Base-by-base conservation (phyloP, 2,797 vertebrate genomes). In the Otus scops region DNA sequence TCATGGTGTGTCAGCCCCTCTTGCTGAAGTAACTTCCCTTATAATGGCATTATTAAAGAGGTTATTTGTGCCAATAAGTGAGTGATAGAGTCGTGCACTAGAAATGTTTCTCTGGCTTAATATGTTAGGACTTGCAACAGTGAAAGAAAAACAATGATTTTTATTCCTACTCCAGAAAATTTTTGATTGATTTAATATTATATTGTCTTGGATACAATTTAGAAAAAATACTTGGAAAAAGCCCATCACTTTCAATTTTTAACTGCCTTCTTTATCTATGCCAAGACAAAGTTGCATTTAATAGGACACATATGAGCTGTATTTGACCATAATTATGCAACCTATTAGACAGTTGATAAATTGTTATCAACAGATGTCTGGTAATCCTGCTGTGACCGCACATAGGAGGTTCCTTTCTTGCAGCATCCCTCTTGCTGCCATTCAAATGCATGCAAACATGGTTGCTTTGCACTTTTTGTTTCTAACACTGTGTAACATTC, bases 11-110 rank as follows among this genome's bases (percentile, higher is more conserved):
- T 57, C 57, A 93, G 3, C 6, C 8, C 4, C 3, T 60, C 10
- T 36, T 87, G 32, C 47, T 80, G n/a, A 83, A 45, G 39, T 39
- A 80, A 3, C 4, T 4, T 59, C 48, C 34, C 7, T 79, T 78
- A 67, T 61, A 28, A 63, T 0, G 0, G 2, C 4, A 59, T 36
- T 17, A 50, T 54, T 47, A 5, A 63, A 88, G 71, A 71, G 1
- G 4, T 54, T 78, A 45, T 70, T 69, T 59, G 28, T 13, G 4
- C 4, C 41, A 86, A 92, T 59, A 81, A 41, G 5, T 64, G 14
- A 54, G 3, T 10, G 10, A 63, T 2, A 41, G 9, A 38, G 7
- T 81, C 2, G 61, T 26, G 28, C 27, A 34, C 3, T 30, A 43
- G 34, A 74, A 74, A 21, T 41, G 9, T 38, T 89, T 81, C 13